Conservation (phyloP, 1,140 invertebrate genomes). For the Oncopodura yosiiana region DNA sequence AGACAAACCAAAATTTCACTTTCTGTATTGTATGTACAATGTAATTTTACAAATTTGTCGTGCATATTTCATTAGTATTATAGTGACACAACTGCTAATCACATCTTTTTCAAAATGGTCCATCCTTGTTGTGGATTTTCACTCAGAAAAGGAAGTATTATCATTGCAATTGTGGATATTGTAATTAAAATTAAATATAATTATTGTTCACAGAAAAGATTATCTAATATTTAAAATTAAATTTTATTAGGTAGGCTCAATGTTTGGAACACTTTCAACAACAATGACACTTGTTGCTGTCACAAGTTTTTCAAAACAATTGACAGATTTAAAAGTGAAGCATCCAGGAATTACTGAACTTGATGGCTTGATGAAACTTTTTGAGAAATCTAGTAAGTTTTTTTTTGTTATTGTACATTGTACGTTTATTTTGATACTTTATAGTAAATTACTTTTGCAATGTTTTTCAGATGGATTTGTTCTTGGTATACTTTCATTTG, state of each 20-base stretch:
- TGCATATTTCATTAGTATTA: too few relatives aligned
- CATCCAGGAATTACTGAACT: too few relatives aligned
- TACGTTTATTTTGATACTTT: not conserved
- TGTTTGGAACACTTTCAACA: conserved; percentile 19
- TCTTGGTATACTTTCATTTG: conserved; percentile 18
- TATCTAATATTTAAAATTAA: not conserved
- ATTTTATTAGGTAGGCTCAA: conserved; percentile 14
- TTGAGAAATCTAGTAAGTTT: conserved; percentile 13
- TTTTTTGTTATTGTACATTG: not conserved
- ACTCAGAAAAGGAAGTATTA: conserved; percentile 14
- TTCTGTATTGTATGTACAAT: too few relatives aligned
- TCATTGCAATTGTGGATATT: conserved; percentile 23
- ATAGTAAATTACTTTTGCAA: not conserved
- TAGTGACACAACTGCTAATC: too few relatives aligned
- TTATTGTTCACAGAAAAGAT: not conserved
- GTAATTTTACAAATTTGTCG: too few relatives aligned
- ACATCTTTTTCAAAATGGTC: conserved; percentile 8
- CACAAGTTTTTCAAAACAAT: not conserved
- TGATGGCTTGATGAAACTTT: conserved; percentile 4
- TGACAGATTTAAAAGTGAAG: conserved; percentile 3
- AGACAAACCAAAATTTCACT: too few relatives aligned
- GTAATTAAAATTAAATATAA: conserved; percentile 6
- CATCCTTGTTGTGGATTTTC: conserved; percentile 22
- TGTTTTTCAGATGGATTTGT: conserved; percentile 7
- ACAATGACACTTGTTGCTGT: conserved; percentile 11